Evolutionary conservation across 2,113 vertebrate genomes (phyloP), one percentile per base, ranked within the genome.

Genomic region (Damaliscus lunatus): DNA sequence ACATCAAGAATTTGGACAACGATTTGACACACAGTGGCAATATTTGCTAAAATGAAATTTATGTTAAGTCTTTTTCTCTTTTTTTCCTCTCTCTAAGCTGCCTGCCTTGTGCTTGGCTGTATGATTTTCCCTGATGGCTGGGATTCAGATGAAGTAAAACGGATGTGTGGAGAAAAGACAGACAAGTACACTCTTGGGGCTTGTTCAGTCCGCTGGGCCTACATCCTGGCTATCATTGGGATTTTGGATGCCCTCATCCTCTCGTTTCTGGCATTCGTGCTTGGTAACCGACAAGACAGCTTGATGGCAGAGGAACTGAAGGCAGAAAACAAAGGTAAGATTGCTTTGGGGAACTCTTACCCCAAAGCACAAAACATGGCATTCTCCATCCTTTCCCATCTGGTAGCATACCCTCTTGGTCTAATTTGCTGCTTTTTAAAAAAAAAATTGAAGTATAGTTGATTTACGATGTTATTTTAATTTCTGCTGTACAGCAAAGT

Each of bases 91-190:
- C 94, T 98, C 97, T 90, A 98, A 99, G 99, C 99, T 98, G 99
- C 99, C 98, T 99, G 99, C 98, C 99, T 99, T 98, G 99, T 99
- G 96, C 99, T 99, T 98, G 99, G 99, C 98, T 99, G 99, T 98
- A 99, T 99, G 99, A 99, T 99, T 99, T 99, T 99, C 98, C 99
- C 99, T 3, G 99, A 99, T 90, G 99, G 99, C 98, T 99, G 99
- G 99, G 99, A 99, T 95, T 99, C 99, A 88, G 99, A 99, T 36
- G 99, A 99, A 98, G 99, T 99, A 92, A 99, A 99, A 98, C 98
- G 99, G 96, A 99, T 99, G 99, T 99, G 99, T 93, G 99, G 99
- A 71, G 99, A 99, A 98, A 99, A 99, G 97, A 99, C 99, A 46
- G 99, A 99, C 98, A 99, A 99, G 98, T 99, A 99, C 98, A 99